Evolutionary conservation across 2,113 vertebrate species (phyloP).

Genomic region (Notothenia rossii): DNA sequence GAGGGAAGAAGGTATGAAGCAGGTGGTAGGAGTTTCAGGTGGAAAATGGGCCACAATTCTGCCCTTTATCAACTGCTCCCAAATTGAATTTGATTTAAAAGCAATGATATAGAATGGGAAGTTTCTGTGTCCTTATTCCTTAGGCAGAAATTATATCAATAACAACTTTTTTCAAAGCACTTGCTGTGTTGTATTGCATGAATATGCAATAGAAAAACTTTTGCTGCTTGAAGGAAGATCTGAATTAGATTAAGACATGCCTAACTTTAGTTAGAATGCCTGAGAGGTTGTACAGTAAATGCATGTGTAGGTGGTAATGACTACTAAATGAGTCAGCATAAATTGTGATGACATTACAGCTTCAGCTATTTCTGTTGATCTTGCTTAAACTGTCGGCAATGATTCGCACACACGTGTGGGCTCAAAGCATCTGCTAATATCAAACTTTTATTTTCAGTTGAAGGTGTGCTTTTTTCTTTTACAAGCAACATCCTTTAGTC

Average conservation of each 20-base stretch:
- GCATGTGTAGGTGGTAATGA: conserved; percentile 54
- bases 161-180: conserved; percentile 25
- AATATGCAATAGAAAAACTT: conserved; percentile 38
- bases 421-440: conserved; percentile 14
- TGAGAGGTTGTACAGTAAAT: conserved; percentile 33
- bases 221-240: conserved; percentile 35
- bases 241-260: conserved; percentile 42
- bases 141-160: conserved; percentile 2
- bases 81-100: conserved; percentile 42
- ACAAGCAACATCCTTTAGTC: not conserved
- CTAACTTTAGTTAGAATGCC: conserved; percentile 36
- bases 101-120: not conserved
- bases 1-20: conserved; percentile 4
- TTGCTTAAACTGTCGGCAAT: conserved; percentile 43
- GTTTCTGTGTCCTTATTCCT: not conserved
- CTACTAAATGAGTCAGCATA: conserved; percentile 70
- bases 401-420: conserved; percentile 39
- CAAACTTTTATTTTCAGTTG: not conserved
- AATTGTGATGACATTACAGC: conserved; percentile 68
- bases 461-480: not conserved
- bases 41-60: conserved; percentile 17
- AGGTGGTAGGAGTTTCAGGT: not conserved
- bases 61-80: conserved; percentile 19
- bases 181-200: conserved; percentile 6
- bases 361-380: conserved; percentile 64